Percentiles rank a stretch among this genome's conserved stretches.
These are phyloP conservation scores for Timema podura DNA, from an alignment of 2,888 invertebrate species.

Conservation along the genomic window DNA sequence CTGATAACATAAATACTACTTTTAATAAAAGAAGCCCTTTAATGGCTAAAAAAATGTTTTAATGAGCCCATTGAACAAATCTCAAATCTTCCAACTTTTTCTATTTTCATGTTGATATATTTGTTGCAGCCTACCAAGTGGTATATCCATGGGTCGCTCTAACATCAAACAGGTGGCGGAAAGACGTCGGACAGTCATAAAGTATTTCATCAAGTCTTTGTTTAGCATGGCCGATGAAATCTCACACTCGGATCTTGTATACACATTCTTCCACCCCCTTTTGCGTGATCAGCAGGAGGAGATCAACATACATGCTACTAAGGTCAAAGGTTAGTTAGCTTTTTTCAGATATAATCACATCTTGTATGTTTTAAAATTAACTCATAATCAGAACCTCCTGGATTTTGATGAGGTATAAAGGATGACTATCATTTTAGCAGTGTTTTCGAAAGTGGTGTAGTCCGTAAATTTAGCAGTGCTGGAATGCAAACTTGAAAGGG, in stretches of 20 bases:
- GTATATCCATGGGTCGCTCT: slow-evolving; percentile 82
- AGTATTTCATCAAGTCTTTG: slow-evolving; percentile 79
- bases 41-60: no score
- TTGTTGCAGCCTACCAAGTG: slow-evolving; percentile 59
- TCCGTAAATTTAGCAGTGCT: no score
- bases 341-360: background rate
- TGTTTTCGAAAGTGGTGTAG: no score
- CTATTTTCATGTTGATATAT: slow-evolving; percentile 1
- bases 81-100: no score
- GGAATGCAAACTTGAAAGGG: no score
- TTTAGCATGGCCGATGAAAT: slow-evolving; percentile 90
- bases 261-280: slow-evolving; percentile 97
- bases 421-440: no score
- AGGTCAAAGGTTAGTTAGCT: slow-evolving; percentile 62
- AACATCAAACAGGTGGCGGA: slow-evolving; percentile 95
- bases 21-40: no score
- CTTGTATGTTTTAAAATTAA: no score
- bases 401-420: no score
- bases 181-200: slow-evolving; percentile 83
- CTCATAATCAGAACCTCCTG: no score
- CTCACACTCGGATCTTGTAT: slow-evolving; percentile 91
- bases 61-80: no score
- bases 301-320: slow-evolving; percentile 66
- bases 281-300: slow-evolving; percentile 90
- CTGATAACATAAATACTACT: no score